Percentiles rank a stretch among this genome's conserved stretches.
phyloP scores from a whole-genome alignment of 2,797 vertebrate genomes.

The Calcarius lapponicus region DNA sequence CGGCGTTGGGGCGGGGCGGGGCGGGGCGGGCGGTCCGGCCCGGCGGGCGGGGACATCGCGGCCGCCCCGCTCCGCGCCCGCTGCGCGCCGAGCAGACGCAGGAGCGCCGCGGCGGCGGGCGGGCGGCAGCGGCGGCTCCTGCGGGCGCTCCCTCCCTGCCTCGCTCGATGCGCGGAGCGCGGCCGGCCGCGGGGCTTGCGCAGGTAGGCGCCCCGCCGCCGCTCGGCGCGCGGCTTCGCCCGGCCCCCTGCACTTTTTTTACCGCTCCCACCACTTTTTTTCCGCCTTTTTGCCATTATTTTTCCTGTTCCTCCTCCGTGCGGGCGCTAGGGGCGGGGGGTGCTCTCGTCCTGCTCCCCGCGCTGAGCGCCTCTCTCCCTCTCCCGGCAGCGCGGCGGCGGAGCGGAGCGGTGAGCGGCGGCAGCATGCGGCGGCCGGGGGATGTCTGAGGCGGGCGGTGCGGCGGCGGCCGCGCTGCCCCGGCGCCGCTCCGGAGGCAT shows the following conservation, averaged over 20 bases:
- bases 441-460: conserved; percentile 73
- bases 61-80: not conserved
- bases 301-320: not conserved
- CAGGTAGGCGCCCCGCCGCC: not conserved
- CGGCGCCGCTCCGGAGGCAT: conserved; percentile 75
- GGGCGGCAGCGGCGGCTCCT: not conserved
- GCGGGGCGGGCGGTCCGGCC: not conserved
- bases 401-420: not conserved
- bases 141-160: not conserved
- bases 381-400: conserved; percentile 19
- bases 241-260: not conserved
- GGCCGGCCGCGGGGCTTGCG: conserved; percentile 12
- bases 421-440: conserved; percentile 74
- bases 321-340: not conserved
- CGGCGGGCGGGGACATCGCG: conserved; percentile 1
- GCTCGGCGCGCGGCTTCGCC: too few species aligned
- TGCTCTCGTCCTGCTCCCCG: not conserved
- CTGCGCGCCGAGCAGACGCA: not conserved
- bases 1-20: not conserved
- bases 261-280: not conserved
- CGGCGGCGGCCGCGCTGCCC: conserved; percentile 59
- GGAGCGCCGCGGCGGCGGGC: conserved; percentile 1
- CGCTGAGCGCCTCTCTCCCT: conserved; percentile 7
- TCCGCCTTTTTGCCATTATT: not conserved
- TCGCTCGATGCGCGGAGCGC: conserved; percentile 13